Percentiles rank a stretch among this genome's conserved stretches.
phyloP scores from a whole-genome alignment of 2,113 vertebrate species.

The Apus apus region DNA sequence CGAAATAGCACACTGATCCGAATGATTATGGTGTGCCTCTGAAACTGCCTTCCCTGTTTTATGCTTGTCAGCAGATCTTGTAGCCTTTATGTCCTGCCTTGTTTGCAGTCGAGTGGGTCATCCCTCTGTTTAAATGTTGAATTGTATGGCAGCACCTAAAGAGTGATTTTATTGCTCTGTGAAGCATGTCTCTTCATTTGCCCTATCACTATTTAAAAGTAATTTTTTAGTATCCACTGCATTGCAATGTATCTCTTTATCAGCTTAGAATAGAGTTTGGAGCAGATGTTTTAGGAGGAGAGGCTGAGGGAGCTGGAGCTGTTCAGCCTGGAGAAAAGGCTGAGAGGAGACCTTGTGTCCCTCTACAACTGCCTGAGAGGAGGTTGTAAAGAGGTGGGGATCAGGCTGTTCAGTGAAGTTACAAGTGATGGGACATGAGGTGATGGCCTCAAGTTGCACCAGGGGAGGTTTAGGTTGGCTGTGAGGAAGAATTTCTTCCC shows the following conservation, averaged over 20 bases:
- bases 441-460: too few relatives aligned
- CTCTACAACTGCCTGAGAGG: too few relatives aligned
- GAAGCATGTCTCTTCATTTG: neutral
- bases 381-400: too few relatives aligned
- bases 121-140: neutral
- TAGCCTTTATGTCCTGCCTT: neutral
- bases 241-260: neutral
- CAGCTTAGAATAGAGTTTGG: neutral
- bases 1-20: neutral
- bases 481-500: too few relatives aligned
- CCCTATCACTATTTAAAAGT: neutral
- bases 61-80: neutral
- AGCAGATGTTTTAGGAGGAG: too few relatives aligned
- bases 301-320: too few relatives aligned
- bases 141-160: neutral
- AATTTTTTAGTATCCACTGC: neutral
- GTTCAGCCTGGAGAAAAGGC: too few relatives aligned
- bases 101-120: neutral
- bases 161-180: neutral
- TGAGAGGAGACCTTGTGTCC: too few relatives aligned
- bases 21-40: neutral
- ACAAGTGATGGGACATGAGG: too few relatives aligned
- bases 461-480: too few relatives aligned
- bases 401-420: too few relatives aligned
- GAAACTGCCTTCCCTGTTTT: neutral